Evolutionary conservation across 1,140 invertebrate species (phyloP), one percentile per base, ranked within the genome.

Genomic region (Bombus superbus): DNA sequence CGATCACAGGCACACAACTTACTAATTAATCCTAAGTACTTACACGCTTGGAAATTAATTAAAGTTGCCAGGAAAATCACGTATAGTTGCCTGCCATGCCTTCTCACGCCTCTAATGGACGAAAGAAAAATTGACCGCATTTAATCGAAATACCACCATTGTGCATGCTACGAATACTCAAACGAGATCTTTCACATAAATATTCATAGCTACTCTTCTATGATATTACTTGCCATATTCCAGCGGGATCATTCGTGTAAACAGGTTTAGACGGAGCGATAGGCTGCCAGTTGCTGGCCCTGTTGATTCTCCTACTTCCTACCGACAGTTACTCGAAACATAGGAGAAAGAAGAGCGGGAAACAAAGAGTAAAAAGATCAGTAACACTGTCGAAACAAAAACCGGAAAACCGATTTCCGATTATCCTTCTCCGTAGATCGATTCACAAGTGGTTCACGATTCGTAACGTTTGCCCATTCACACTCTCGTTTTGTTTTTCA

Each of bases 361-460:
- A 42, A 59, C 28, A 22, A 10, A n/a, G n/a, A 8, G 57, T 4
- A 42, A 10, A 13, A 53, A 35, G 13, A 8, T 15, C 32, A 25
- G 6, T 25, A 28, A 28, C 47, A 9, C 32, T 4, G 13, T 22
- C 0, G 75, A 5, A 28, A 53, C 6, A 25, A 32, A 40, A 44
- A 28, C n/a, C 22, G 6, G 5, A 64, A 25, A 57, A 13, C 35
- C 1, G 18, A 53, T 53, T 53, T 53, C 15, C 18, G 6, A 71
- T 57, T 53, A 10, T 25, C 25, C 18, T 38, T 76, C 40, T 66
- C 28, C 25, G 10, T 38, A 78, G 32, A 53, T 66, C 40, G 0
- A 71, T 82, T 89, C 76, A 75, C 88, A 81, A 81, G 77, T 86
- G 81, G 88, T 76, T 76, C 68, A 18, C 72, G 53, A 66, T 82